Evolutionary conservation across 2,113 vertebrate genomes (phyloP), one percentile per base, ranked within the genome.

Genomic region (Aegotheles bennettii): DNA sequence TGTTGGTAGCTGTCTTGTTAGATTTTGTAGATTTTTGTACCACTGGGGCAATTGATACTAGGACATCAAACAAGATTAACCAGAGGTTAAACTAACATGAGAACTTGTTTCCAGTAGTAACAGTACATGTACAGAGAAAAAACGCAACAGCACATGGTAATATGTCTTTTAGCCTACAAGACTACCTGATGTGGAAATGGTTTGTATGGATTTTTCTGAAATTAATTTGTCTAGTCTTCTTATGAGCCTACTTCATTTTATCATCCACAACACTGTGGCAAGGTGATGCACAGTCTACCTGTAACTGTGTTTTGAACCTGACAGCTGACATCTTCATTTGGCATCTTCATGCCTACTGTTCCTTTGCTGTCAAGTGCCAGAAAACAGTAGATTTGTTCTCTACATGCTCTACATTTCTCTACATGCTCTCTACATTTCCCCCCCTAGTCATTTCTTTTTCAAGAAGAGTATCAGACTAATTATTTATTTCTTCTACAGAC

Each of bases 301-400:
- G 54, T 86, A 92, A 84, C 71, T 54, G 42, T 50, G 50, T 92
- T 97, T 93, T 90, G 89, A 93, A 95, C 79, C 60, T 94, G 95
- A 86, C 94, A 94, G 89, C 51, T 93, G 93, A 95, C 93, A 93
- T 64, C 86, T 95, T 96, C 76, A 90, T 95, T 90, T 95, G 91
- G n/a, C n/a, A n/a, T n/a, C n/a, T n/a, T n/a, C n/a, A 89, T 87
- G 76, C 50, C 86, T 81, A 35, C 68, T 54, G 38, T 90, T 91
- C 54, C 31, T 93, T 90, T 90, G 40, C 83, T 63, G 47, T 84
- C 93, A 93, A 88, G 75, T 75, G 75, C 45, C 53, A 84, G 75
- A 89, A 76, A 94, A 95, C 64, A 92, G 88, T 63, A 84, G 38
- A 94, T 87, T 51, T 38, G 48, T 61, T 85, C 59, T 88, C 31